These are phyloP conservation scores for Helostoma temminkii DNA, from an alignment of 2,797 vertebrate species.

Conservation along the genomic window DNA sequence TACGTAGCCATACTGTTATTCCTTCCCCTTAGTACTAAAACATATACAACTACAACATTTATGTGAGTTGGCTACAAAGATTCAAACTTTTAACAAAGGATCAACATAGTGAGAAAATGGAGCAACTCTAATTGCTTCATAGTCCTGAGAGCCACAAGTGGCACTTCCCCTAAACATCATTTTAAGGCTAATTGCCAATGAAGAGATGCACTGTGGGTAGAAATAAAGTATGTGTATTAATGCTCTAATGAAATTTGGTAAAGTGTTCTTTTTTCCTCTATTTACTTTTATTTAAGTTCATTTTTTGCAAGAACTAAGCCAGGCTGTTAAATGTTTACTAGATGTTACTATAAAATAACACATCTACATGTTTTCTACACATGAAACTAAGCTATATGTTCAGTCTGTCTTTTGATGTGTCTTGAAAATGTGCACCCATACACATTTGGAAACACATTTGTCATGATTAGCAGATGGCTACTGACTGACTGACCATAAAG, in stretches of 20 bases:
- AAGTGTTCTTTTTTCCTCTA: background rate
- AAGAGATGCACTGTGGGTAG: background rate
- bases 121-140: conserved; percentile 31
- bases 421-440: no score
- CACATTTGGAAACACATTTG: conserved; percentile 9
- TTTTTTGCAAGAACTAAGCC: background rate
- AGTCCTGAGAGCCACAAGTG: conserved; percentile 1
- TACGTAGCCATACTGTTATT: background rate
- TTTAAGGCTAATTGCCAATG: conserved; percentile 21
- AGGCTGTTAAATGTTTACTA: background rate
- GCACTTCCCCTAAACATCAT: conserved; percentile 7
- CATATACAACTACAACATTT: no score
- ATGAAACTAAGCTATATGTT: no score
- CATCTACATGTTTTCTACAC: no score
- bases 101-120: background rate
- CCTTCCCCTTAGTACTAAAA: background rate
- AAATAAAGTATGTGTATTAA: background rate
- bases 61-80: background rate
- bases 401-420: no score
- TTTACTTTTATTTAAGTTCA: background rate
- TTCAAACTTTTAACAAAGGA: conserved; percentile 12
- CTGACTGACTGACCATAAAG: conserved; percentile 18
- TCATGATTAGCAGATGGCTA: conserved; percentile 22
- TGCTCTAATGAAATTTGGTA: background rate
- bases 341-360: background rate